Base-by-base conservation (phyloP, 2,113 vertebrate genomes). In the Rhinopithecus roxellana region DNA sequence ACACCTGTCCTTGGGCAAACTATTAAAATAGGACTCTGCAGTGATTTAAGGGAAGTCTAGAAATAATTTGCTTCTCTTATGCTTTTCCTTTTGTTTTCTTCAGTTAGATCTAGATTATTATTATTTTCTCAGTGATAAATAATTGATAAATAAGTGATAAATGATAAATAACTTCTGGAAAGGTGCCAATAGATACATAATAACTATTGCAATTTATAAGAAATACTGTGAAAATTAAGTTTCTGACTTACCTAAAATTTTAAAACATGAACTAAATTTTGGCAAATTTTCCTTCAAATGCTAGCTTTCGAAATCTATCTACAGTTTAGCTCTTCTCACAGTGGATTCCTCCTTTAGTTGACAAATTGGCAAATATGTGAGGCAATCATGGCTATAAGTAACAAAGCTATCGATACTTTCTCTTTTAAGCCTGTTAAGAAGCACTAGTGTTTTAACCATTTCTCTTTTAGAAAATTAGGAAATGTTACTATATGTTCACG, bases 211-310 rank as follows among this genome's bases (percentile, higher is more conserved):
- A 55, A 8, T 80, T 93, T 93, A 74, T 75, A 67, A 79, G 57
- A 86, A 70, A 25, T 48, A 43, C 40, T 75, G 12, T 43, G 35
- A 69, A 22, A 72, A 14, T 90, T 45, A 69, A 69, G n/a, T 90
- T 90, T 67, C 59, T 61, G 59, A 70, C 17, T 97, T 90, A 88
- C 4, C 13, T 88, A 77, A 93, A 96, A 78, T 87, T 96, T 69
- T 85, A 78, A 97, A 91, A 94, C 43, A 64, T 50, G 40, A 93
- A 84, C 67, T 90, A 77, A 85, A 81, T 72, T 90, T 96, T 90
- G 64, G 48, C 55, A 92, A 74, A 69, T 64, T 79, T 57, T 11
- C 22, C 64, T 22, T 57, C n/a, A 85, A 89, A 90, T 90, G 25
- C 18, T 93, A 77, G 32, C 45, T 81, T 94, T 77, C 43, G 61